phyloP scores from a whole-genome alignment of 2,888 invertebrate species.

The Orthosia incerta region DNA sequence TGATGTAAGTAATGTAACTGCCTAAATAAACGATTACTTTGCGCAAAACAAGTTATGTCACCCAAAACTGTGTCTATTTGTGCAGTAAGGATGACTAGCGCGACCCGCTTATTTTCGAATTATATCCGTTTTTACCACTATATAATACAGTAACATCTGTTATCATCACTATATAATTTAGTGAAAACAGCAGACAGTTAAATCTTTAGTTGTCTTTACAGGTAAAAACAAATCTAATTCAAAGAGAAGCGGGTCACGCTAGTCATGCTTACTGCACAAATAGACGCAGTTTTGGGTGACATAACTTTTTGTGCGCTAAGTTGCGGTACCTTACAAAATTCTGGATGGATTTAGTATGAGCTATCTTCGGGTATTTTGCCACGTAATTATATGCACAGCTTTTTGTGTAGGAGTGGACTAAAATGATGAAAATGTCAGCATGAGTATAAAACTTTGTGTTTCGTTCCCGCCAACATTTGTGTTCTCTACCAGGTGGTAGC shows the following conservation, averaged over 20 bases:
- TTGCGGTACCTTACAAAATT: neutral
- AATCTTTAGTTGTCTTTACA: conserved; percentile 6
- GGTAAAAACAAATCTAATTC: conserved; percentile 14
- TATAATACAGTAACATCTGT: conserved; percentile 17
- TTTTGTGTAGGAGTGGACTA: too few relatives aligned
- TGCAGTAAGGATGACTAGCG: conserved; percentile 10
- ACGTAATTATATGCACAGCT: too few relatives aligned
- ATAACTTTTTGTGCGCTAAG: conserved; percentile 15
- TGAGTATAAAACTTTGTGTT: neutral
- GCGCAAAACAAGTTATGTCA: conserved; percentile 24
- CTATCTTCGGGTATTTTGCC: too few relatives aligned
- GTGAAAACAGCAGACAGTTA: conserved; percentile 28
- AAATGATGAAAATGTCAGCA: too few relatives aligned
- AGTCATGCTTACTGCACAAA: conserved; percentile 22
- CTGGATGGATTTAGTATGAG: neutral
- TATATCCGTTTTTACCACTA: conserved; percentile 6
- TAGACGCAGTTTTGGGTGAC: conserved; percentile 22
- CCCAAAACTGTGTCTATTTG: conserved; percentile 15
- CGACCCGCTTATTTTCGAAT: conserved; percentile 27
- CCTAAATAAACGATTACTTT: conserved; percentile 9
- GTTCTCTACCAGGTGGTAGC: neutral
- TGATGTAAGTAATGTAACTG: conserved; percentile 3
- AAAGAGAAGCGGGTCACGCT: conserved; percentile 24
- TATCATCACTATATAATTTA: conserved; percentile 11
- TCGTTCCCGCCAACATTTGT: neutral